phyloP scores from a whole-genome alignment of 2,888 invertebrate genomes.

The Drosophila mimica region DNA sequence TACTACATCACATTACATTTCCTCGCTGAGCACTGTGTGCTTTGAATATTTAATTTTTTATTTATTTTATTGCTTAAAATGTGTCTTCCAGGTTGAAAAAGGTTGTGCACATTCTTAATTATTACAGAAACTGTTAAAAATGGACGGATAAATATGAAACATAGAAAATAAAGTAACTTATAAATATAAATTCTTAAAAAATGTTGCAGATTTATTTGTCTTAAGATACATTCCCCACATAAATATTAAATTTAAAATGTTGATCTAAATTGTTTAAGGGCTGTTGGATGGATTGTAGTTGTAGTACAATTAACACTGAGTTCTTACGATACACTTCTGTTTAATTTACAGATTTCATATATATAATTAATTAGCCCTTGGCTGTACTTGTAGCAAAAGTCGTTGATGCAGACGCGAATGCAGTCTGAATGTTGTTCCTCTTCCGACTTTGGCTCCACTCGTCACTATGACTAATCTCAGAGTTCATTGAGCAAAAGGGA shows the following conservation, averaged over 20 bases:
- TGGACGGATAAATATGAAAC: background rate
- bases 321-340: constrained; percentile 1
- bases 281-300: background rate
- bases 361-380: constrained; percentile 15
- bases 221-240: background rate
- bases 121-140: background rate
- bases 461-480: background rate
- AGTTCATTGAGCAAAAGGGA: background rate
- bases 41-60: background rate
- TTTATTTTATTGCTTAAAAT: background rate
- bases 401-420: constrained; percentile 5
- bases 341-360: background rate
- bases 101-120: background rate
- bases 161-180: background rate
- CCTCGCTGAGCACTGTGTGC: background rate
- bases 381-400: background rate
- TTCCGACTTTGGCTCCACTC: background rate
- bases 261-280: background rate
- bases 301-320: background rate
- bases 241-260: background rate
- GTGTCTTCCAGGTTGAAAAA: background rate
- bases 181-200: background rate
- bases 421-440: constrained; percentile 3
- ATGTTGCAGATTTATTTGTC: background rate
- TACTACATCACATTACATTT: background rate